Percentiles rank a stretch among this genome's conserved stretches.
phyloP scores from a whole-genome alignment of 1,140 invertebrate genomes.

The Potamilus streckersoni region DNA sequence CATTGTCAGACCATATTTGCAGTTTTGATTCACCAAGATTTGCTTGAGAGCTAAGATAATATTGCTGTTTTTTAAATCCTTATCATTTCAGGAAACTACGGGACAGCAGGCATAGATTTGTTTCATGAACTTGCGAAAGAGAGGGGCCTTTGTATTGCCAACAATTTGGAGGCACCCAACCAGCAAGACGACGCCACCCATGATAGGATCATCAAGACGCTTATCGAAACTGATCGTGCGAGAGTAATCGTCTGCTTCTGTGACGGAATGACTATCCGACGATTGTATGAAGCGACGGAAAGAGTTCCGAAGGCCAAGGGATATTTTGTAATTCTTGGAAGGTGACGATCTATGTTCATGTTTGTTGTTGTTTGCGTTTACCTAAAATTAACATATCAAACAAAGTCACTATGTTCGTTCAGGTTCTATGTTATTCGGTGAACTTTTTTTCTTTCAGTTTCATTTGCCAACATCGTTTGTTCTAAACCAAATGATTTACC shows the following conservation, averaged over 20 bases:
- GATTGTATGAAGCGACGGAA: constrained; percentile 76
- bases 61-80: background rate
- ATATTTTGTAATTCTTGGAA: constrained; percentile 78
- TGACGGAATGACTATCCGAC: constrained; percentile 80
- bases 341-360: constrained; percentile 65
- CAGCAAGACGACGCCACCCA: constrained; percentile 75
- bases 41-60: too few relatives aligned
- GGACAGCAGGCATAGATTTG: constrained; percentile 82
- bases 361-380: too few relatives aligned
- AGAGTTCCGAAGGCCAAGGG: constrained; percentile 74
- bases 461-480: too few relatives aligned
- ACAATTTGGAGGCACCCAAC: constrained; percentile 75
- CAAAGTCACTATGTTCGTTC: too few relatives aligned
- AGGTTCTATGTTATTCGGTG: too few relatives aligned
- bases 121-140: constrained; percentile 78
- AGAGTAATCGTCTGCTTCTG: constrained; percentile 87
- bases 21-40: too few relatives aligned
- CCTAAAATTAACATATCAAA: too few relatives aligned
- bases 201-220: constrained; percentile 73
- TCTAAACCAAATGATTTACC: too few relatives aligned
- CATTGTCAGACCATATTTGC: too few relatives aligned
- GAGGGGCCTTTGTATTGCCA: constrained; percentile 81
- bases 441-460: too few relatives aligned
- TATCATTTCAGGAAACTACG: constrained; percentile 79
- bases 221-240: constrained; percentile 73